Evolutionary conservation across 2,113 vertebrate genomes (phyloP).

Genomic region (Mionectes macconnelli): DNA sequence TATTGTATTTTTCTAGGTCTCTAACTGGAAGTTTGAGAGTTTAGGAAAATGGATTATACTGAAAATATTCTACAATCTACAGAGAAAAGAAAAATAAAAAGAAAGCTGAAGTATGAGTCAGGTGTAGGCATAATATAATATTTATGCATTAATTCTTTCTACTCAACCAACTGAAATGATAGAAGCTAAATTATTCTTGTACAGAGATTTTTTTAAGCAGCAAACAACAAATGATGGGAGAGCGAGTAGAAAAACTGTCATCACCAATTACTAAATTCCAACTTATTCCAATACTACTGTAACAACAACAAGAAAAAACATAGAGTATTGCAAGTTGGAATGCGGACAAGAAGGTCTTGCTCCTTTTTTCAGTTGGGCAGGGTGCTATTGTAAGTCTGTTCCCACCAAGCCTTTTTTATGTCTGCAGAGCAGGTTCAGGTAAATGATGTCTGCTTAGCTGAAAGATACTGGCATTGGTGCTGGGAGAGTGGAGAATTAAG

Average conservation of each 20-base stretch:
- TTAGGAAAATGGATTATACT: background rate
- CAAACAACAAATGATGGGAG: background rate
- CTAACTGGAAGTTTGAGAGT: background rate
- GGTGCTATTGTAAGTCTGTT: background rate
- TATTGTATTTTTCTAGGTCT: background rate
- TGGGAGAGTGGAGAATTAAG: background rate
- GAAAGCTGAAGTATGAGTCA: background rate
- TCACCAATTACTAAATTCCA: background rate
- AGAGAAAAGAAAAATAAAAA: background rate
- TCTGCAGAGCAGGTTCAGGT: background rate
- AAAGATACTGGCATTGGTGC: background rate
- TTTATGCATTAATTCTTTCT: background rate
- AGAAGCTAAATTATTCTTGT: background rate
- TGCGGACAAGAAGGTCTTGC: rapidly evolving
- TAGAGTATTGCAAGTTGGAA: background rate
- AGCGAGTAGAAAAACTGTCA: background rate
- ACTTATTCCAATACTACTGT: background rate
- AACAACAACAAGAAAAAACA: background rate
- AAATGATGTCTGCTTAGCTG: background rate
- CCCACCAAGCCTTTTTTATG: background rate
- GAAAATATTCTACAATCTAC: background rate
- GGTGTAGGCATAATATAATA: background rate
- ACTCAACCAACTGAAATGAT: background rate
- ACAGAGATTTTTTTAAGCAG: background rate
- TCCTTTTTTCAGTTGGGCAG: background rate